phyloP scores from a whole-genome alignment of 1,140 invertebrate species.

The Diorhabda elongata region DNA sequence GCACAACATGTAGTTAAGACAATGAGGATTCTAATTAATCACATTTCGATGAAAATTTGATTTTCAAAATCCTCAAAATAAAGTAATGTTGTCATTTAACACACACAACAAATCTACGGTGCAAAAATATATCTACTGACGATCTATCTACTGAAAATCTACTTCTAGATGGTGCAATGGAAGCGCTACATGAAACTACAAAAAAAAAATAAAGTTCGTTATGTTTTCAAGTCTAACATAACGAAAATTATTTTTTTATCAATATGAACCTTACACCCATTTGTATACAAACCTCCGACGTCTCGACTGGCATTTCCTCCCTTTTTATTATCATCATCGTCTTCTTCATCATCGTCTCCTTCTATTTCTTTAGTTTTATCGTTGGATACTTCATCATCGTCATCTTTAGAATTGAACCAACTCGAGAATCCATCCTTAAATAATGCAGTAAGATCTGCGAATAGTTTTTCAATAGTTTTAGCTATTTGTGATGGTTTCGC shows the following conservation, averaged over 20 bases:
- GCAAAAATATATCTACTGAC: slow-evolving; percentile 7
- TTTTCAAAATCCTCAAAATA: neutral
- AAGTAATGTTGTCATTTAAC: slow-evolving; percentile 1
- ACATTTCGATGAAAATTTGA: neutral
- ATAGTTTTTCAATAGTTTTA: slow-evolving; percentile 15
- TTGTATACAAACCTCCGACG: slow-evolving; percentile 11
- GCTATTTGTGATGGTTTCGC: slow-evolving; percentile 11
- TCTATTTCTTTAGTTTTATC: neutral
- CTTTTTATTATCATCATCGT: neutral
- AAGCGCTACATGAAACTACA: slow-evolving; percentile 3
- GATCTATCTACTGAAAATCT: slow-evolving; percentile 21
- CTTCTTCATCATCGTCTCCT: slow-evolving; percentile 5
- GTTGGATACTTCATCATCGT: slow-evolving; percentile 3
- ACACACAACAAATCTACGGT: slow-evolving; percentile 5
- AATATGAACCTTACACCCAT: neutral
- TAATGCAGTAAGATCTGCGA: slow-evolving; percentile 11
- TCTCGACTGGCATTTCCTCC: neutral
- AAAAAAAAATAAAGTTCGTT: neutral
- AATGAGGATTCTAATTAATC: neutral
- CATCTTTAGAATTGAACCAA: slow-evolving; percentile 5
- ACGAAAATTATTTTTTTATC: too few species aligned
- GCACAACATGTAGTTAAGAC: neutral
- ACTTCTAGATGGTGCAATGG: slow-evolving; percentile 16
- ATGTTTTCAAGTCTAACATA: neutral
- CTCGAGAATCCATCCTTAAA: slow-evolving; percentile 9